Evolutionary conservation across 2,113 vertebrate species (phyloP).

Genomic region (Anarhynchus alexandrinus): DNA sequence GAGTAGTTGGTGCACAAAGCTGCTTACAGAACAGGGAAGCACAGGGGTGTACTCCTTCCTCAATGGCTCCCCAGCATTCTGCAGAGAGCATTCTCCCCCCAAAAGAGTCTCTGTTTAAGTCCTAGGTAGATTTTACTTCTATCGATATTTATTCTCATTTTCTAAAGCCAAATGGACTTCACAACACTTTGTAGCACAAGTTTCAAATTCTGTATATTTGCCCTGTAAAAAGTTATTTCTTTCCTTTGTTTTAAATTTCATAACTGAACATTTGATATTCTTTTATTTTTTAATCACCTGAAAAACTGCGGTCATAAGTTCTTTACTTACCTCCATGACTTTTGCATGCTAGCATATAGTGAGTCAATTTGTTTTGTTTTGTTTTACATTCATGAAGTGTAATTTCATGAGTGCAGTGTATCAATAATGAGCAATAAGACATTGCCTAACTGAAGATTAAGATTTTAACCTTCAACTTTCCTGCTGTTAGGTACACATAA

Average conservation of each 20-base stretch:
- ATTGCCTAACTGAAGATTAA: not conserved
- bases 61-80: not conserved
- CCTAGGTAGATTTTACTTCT: not conserved
- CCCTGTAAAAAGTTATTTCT: not conserved
- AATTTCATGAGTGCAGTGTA: not conserved
- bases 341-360: accelerated
- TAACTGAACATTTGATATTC: not conserved
- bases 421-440: not conserved
- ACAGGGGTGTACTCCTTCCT: too few species aligned
- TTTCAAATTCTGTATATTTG: not conserved
- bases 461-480: not conserved
- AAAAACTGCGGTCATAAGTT: not conserved
- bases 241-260: not conserved
- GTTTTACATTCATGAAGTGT: not conserved
- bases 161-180: not conserved
- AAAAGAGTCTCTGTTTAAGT: not conserved
- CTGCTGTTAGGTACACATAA: not conserved
- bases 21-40: not conserved
- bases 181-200: accelerated
- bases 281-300: not conserved
- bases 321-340: not conserved
- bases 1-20: not conserved
- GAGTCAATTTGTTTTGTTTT: not conserved
- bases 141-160: not conserved
- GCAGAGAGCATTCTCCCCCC: not conserved